Evolutionary conservation across 2,888 invertebrate species (phyloP), one percentile per base, ranked within the genome.

Genomic region (Drosophila ustulata): DNA sequence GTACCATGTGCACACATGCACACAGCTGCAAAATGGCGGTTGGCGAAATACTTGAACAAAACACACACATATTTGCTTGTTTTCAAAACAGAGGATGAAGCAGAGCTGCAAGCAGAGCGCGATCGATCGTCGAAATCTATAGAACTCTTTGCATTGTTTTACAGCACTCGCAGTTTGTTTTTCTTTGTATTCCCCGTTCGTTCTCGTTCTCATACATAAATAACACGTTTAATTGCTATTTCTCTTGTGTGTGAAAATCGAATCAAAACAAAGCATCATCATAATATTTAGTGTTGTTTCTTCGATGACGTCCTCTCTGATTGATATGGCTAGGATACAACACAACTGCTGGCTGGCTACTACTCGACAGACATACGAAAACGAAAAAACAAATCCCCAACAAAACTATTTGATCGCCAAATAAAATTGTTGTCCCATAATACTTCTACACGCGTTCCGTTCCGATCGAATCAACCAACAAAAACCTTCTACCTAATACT

Each of bases 401-500:
- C 30, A 30, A 30, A 7, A 30, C 30, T 78, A 76, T 75, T 82
- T 82, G 77, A 82, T 82, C 75, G 58, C 67, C 67, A 77, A 70
- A 75, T 52, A 30, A 30, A 30, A 30, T 66, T 75, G 43, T 93
- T 75, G 51, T 93, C 64, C 79, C 68, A 18, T 18, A 45, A 71
- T 30, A 30, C 30, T 30, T 30, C 30, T 30, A 30, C 30, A 30
- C 75, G 77, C 86, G 86, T 67, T 61, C 63, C 72, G 75, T 75
- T 83, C 82, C 71, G 78, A 83, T 56, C 82, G 74, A 80, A 86
- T 58, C 73, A 82, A 78, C 69, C 56, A 64, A 56, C 63, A 66
- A 78, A 66, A 78, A 82, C 77, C 90, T 81, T 87, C 90, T 91
- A 91, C 90, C 81, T 90, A 89, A 86, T 90, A 88, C 89, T 90